A percentile compares a stretch with the other conserved stretches of the same genome.
These are phyloP conservation scores for Phasia obesa DNA, from an alignment of 2,888 invertebrate genomes.

Conservation along the genomic window DNA sequence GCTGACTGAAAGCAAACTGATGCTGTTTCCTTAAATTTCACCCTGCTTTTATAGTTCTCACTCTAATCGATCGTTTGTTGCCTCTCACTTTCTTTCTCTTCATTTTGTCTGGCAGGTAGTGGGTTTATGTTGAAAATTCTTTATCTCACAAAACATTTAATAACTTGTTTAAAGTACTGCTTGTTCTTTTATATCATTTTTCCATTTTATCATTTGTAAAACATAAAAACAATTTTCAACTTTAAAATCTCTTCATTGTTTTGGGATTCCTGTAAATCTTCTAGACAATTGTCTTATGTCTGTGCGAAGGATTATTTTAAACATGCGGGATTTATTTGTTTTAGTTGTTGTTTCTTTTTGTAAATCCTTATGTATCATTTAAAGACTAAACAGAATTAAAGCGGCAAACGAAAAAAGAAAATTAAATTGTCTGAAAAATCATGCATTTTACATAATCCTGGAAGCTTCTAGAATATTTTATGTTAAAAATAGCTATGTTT, in stretches of 20 bases:
- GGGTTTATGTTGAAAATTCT: background rate
- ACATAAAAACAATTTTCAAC: slow-evolving; percentile 49
- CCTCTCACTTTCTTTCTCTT: background rate
- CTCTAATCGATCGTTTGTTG: background rate
- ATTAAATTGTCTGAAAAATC: too few relatives aligned
- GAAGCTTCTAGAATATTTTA: too few relatives aligned
- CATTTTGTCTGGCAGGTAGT: slow-evolving; percentile 13
- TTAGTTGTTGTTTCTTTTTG: background rate
- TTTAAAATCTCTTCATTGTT: slow-evolving; percentile 33
- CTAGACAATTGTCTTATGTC: slow-evolving; percentile 12
- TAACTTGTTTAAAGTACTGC: slow-evolving; percentile 4
- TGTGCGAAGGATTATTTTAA: background rate
- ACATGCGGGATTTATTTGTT: slow-evolving; percentile 1
- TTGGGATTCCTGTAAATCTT: slow-evolving; percentile 4
- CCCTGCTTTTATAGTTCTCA: slow-evolving; percentile 50
- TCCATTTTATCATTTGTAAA: background rate
- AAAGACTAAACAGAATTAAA: slow-evolving; percentile 10
- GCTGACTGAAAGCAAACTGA: slow-evolving; percentile 47
- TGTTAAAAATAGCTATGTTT: too few relatives aligned
- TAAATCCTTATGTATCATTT: background rate
- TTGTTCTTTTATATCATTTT: slow-evolving; percentile 3
- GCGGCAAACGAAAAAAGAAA: slow-evolving; percentile 9
- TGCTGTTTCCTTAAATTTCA: background rate
- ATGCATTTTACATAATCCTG: too few relatives aligned
- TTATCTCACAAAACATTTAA: slow-evolving; percentile 7